These are phyloP conservation scores for Ataeniobius toweri DNA, from an alignment of 2,797 vertebrate genomes.

Conservation along the genomic window DNA sequence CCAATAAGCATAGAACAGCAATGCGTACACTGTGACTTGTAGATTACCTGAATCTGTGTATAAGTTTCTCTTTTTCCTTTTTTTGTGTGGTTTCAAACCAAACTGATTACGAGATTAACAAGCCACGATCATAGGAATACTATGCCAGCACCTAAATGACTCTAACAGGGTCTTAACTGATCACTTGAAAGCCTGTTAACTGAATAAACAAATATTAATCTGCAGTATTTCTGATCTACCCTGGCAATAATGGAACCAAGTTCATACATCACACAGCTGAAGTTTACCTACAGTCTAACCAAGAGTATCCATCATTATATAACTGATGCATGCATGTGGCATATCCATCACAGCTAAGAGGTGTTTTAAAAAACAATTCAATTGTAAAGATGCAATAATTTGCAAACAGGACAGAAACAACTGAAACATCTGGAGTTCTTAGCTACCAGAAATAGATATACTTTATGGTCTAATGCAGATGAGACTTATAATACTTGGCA, in stretches of 20 bases:
- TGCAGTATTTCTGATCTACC: not conserved
- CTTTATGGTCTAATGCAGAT: constrained; percentile 1
- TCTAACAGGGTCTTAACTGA: not conserved
- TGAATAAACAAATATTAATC: too few species aligned
- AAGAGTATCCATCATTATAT: not conserved
- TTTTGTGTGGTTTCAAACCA: not conserved
- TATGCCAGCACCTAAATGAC: not conserved
- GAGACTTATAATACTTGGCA: constrained; percentile 9
- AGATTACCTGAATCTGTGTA: not conserved
- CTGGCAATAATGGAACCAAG: not conserved
- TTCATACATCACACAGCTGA: not conserved
- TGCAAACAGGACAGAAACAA: not conserved
- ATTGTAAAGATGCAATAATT: not conserved
- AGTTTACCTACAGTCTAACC: not conserved
- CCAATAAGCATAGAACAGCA: too few species aligned
- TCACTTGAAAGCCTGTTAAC: too few species aligned
- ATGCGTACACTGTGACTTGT: too few species aligned
- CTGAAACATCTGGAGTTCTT: not conserved
- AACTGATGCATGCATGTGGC: not conserved
- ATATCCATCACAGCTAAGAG: not conserved
- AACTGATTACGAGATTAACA: not conserved
- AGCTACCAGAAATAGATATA: constrained; percentile 10
- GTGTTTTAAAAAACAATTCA: not conserved
- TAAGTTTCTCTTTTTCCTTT: not conserved
- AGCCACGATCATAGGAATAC: not conserved